These are phyloP conservation scores for Drosophila emarginata DNA, from an alignment of 2,888 invertebrate genomes.

Conservation along the genomic window DNA sequence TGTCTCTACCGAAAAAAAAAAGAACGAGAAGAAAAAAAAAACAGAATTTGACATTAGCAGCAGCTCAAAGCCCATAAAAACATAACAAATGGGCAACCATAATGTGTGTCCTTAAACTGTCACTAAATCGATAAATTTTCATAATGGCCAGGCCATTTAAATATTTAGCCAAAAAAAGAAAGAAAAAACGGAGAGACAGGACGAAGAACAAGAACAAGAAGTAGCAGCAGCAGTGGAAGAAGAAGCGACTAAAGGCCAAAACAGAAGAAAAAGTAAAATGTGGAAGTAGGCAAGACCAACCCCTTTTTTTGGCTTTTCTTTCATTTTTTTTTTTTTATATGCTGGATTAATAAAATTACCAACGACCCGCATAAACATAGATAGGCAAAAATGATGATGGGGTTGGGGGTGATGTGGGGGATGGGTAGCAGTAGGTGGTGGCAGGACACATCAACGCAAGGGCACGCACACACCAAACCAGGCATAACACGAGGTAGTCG, in stretches of 20 bases:
- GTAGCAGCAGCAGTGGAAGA: neutral
- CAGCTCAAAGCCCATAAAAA: slow-evolving; percentile 72
- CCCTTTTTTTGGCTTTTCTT: slow-evolving; percentile 44
- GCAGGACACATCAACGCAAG: slow-evolving; percentile 65
- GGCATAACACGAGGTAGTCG: slow-evolving; percentile 40
- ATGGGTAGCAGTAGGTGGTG: neutral
- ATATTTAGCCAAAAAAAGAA: slow-evolving; percentile 59
- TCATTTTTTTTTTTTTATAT: slow-evolving; percentile 27
- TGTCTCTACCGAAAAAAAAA: slow-evolving; percentile 49
- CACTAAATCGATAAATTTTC: slow-evolving; percentile 80
- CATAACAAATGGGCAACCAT: slow-evolving; percentile 76
- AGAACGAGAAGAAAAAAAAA: slow-evolving; percentile 58
- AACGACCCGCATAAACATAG: slow-evolving; percentile 57
- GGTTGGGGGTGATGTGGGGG: neutral
- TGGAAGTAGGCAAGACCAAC: slow-evolving; percentile 40
- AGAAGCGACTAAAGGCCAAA: neutral
- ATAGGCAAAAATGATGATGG: slow-evolving; percentile 36
- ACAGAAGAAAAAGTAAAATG: neutral
- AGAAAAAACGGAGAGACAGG: neutral
- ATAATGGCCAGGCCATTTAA: slow-evolving; percentile 78
- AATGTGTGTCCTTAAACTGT: slow-evolving; percentile 80
- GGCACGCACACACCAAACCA: slow-evolving; percentile 62
- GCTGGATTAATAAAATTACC: slow-evolving; percentile 75
- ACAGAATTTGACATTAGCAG: slow-evolving; percentile 69
- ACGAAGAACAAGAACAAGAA: neutral